These are phyloP conservation scores for Lampropteryx suffumata DNA, from an alignment of 2,888 invertebrate species.

Conservation along the genomic window DNA sequence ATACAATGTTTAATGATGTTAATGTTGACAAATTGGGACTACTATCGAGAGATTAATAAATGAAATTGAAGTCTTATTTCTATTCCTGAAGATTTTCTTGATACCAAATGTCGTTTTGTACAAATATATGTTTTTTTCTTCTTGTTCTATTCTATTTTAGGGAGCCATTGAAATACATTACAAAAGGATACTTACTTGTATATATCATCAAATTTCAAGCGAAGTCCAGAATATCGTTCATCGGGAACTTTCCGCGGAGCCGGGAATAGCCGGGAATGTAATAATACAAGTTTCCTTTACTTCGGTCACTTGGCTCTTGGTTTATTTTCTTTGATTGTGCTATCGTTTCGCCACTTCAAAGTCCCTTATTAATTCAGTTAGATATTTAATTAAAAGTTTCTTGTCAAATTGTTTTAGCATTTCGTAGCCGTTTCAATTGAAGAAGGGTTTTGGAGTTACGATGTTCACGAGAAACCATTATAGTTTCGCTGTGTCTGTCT, in stretches of 20 bases:
- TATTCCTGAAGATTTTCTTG: too few relatives aligned
- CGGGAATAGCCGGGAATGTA: conserved; percentile 9
- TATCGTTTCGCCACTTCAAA: conserved; percentile 6
- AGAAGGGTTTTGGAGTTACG: too few relatives aligned
- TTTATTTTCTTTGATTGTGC: conserved; percentile 14
- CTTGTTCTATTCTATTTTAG: neutral
- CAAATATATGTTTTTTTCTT: too few relatives aligned
- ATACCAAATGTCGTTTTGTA: too few relatives aligned
- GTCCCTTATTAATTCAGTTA: neutral
- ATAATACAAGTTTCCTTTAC: conserved; percentile 10
- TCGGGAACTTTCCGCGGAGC: conserved; percentile 1
- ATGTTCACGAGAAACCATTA: too few relatives aligned
- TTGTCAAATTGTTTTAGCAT: conserved; percentile 11
- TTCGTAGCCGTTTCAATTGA: too few relatives aligned
- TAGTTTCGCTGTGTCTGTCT: too few relatives aligned
- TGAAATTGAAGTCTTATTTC: too few relatives aligned
- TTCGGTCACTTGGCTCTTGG: conserved; percentile 2
- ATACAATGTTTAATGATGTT: too few relatives aligned
- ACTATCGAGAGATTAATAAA: too few relatives aligned
- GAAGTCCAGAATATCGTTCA: neutral
- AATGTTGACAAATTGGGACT: too few relatives aligned
- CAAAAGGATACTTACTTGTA: neutral
- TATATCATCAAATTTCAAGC: neutral
- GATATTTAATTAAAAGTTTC: conserved; percentile 11
- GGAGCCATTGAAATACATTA: neutral